phyloP scores from a whole-genome alignment of 2,113 vertebrate species.

The Gorsachius goisagi region DNA sequence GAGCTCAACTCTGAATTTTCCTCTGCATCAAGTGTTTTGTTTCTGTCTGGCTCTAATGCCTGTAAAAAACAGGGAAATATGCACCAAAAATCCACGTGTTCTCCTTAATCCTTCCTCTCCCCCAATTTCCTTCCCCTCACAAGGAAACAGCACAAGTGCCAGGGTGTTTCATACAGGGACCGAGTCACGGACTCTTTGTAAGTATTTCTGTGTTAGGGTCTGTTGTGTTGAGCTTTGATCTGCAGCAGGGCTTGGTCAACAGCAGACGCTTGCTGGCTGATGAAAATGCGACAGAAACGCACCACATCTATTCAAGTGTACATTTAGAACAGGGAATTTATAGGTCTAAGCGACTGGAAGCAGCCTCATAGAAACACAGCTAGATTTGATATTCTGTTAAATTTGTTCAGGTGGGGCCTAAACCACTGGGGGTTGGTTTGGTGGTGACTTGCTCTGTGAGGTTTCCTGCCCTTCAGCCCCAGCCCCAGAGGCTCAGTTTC shows the following conservation, averaged over 20 bases:
- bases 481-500: background rate
- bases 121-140: background rate
- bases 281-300: background rate
- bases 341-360: background rate
- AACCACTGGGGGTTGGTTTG: background rate
- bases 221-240: background rate
- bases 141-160: background rate
- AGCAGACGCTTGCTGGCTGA: background rate
- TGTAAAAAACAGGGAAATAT: background rate
- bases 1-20: background rate
- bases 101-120: background rate
- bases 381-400: background rate
- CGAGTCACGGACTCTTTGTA: rapidly evolving
- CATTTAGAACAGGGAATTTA: background rate
- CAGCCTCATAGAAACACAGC: background rate
- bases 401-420: background rate
- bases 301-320: background rate
- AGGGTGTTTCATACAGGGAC: background rate
- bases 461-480: background rate
- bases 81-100: background rate
- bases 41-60: background rate
- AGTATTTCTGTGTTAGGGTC: background rate
- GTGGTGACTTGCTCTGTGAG: background rate
- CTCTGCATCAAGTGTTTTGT: background rate
- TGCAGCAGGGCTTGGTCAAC: background rate